Base-by-base conservation (phyloP, 2,113 vertebrate genomes). In the Rhagologus leucostigma region DNA sequence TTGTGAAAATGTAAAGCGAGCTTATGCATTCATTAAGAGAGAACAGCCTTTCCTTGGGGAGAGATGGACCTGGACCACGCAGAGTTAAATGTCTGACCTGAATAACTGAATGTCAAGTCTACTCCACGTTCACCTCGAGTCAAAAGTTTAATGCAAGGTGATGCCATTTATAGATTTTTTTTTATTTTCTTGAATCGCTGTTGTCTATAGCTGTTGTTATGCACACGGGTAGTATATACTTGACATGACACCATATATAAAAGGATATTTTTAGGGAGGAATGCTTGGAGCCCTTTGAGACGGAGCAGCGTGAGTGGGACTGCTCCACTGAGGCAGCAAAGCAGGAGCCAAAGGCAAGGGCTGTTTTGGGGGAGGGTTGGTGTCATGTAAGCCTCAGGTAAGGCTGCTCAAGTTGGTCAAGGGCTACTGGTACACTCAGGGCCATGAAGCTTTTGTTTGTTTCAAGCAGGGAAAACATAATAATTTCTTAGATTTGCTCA, bases 81-180 rank as follows among this genome's bases (percentile, higher is more conserved):
- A 84, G 92, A 91, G 91, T 97, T 97, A 96, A 95, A 71, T 68
- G 46, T 92, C 96, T 98, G 96, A 96, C 95, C 96, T 93, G 92
- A 97, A 97, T 95, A 97, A 77, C 94, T 94, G 96, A 96, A 94
- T 97, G 91, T 97, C 94, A 97, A 93, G 46, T 91, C 94, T 93
- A 85, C 80, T 96, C 87, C 56, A 46, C 1, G 7, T 83, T 96
- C 52, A 81, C 67, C 90, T 96, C 23, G 6, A 97, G 77, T 95
- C 79, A 84, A 68, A 96, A 97, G 77, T 94, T 88, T 97, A 97
- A 96, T 96, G 94, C 81, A 89, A 95, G 75, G 77, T 95, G 90
- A 96, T 89, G 70, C 44, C 74, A 79, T 89, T 96, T 97, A 95
- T 96, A 91, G 92, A 94, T 96, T 94, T 93, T 94, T 93, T 64